Percentiles rank a stretch among this genome's conserved stretches.
phyloP scores from a whole-genome alignment of 2,113 vertebrate species.

The Todiramphus saurophagus region DNA sequence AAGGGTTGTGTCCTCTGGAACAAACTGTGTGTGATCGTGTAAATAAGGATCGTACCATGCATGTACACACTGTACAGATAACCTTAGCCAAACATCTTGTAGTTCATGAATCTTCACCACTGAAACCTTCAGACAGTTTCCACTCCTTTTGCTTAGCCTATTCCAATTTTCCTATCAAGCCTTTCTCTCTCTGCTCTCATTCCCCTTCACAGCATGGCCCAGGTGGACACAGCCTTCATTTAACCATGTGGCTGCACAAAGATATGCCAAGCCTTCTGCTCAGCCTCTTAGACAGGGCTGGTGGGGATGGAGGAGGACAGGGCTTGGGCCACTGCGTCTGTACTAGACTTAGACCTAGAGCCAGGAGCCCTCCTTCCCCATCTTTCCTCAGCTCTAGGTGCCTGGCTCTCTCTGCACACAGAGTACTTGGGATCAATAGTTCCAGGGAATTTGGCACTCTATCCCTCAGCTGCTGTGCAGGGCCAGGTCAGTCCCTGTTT shows the following conservation, averaged over 20 bases:
- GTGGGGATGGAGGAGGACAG: neutral
- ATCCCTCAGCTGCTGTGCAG: neutral
- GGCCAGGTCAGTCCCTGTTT: neutral
- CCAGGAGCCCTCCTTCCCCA: neutral
- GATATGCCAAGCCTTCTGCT: neutral
- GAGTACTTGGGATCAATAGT: neutral
- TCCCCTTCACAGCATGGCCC: neutral
- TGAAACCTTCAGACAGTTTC: neutral
- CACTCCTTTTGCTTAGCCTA: neutral
- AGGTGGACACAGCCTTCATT: neutral
- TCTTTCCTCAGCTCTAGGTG: neutral
- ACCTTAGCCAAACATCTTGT: neutral
- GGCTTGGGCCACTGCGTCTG: neutral
- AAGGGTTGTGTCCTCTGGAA: neutral
- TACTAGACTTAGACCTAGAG: neutral
- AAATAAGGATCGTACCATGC: neutral
- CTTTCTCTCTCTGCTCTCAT: neutral
- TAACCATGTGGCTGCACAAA: neutral
- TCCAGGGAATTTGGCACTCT: neutral
- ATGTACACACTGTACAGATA: neutral
- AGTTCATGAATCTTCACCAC: neutral
- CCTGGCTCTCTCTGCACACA: neutral
- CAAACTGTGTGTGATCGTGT: neutral
- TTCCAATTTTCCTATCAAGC: neutral
- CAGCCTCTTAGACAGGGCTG: neutral